Evolutionary conservation across 2,888 invertebrate species (phyloP).

Genomic region (Drosophila seclusa): DNA sequence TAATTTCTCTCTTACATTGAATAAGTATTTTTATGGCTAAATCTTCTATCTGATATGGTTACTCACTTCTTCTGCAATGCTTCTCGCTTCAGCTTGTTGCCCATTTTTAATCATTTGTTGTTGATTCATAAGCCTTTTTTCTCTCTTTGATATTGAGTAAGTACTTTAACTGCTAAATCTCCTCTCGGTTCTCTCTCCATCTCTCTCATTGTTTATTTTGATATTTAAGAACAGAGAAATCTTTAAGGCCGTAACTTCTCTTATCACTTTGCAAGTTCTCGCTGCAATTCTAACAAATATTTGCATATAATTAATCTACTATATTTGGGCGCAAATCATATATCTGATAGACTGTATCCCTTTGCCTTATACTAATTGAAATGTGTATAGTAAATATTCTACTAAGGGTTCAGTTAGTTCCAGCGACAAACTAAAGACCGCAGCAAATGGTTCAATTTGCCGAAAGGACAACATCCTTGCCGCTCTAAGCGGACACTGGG

Average conservation of each 20-base stretch:
- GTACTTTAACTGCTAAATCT: neutral
- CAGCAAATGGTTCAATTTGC: neutral
- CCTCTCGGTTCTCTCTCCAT: neutral
- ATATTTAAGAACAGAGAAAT: neutral
- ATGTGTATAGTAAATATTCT: neutral
- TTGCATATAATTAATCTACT: neutral
- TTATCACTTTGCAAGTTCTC: too few relatives aligned
- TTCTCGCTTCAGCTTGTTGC: neutral
- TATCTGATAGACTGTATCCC: neutral
- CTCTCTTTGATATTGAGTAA: neutral
- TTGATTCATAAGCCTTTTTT: neutral
- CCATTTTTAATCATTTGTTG: neutral
- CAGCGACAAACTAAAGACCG: neutral
- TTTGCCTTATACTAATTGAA: neutral
- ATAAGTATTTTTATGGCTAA: too few relatives aligned
- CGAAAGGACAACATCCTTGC: slow-evolving; percentile 3
- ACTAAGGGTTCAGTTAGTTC: neutral
- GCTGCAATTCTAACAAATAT: neutral
- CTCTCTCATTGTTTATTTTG: neutral
- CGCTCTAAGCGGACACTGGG: slow-evolving; percentile 6
- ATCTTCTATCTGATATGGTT: neutral
- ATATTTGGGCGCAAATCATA: neutral
- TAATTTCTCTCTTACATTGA: too few relatives aligned
- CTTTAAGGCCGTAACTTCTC: neutral
- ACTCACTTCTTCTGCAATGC: neutral